Conservation (phyloP, 1,140 invertebrate genomes). For the Archivesica marissinica region DNA sequence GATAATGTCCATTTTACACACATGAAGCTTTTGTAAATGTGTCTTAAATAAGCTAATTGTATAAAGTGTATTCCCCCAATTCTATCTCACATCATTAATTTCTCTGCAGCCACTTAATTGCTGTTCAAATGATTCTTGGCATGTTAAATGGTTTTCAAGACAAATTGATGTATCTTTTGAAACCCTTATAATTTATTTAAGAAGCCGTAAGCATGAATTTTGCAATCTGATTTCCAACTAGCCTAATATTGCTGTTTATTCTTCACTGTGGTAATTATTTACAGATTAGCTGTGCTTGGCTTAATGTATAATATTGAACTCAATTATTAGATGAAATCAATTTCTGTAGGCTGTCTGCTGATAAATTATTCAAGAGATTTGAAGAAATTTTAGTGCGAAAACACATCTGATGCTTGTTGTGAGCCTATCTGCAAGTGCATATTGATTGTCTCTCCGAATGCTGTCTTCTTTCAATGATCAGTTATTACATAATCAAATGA, state of each 20-base stretch:
- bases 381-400: conserved; percentile 61
- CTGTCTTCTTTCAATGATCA: neutral
- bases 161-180: conserved; percentile 4
- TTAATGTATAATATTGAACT: conserved; percentile 57
- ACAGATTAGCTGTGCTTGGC: conserved; percentile 11
- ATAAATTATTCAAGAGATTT: conserved; percentile 62
- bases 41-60: too few relatives aligned
- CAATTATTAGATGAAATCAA: conserved; percentile 62
- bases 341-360: conserved; percentile 47
- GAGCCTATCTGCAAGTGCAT: neutral
- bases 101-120: neutral
- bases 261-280: conserved; percentile 13
- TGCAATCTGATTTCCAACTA: neutral
- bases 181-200: conserved; percentile 28
- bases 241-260: conserved; percentile 30
- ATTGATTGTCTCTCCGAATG: conserved; percentile 31
- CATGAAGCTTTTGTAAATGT: too few relatives aligned
- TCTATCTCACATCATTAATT: too few relatives aligned
- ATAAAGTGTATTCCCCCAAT: too few relatives aligned
- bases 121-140: neutral
- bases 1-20: too few relatives aligned
- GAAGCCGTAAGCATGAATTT: neutral
- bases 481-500: conserved; percentile 16
- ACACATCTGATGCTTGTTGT: conserved; percentile 32
- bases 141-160: neutral